Base-by-base conservation (phyloP, 2,888 invertebrate species). In the Lordiphosa andalusiaca region DNA sequence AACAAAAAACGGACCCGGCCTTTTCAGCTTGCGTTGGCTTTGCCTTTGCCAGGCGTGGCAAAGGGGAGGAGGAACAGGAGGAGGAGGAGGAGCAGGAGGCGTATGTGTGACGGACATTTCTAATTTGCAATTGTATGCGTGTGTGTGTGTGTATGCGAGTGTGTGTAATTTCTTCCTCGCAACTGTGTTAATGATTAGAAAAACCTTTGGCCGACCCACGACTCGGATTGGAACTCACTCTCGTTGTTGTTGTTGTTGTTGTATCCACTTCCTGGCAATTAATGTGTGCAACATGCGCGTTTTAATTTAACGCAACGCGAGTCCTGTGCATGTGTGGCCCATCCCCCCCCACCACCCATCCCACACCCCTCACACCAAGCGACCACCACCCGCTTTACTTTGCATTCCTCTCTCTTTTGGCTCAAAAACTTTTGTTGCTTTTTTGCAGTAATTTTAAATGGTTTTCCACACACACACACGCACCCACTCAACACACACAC, bases 101-200 rank as follows among this genome's bases (percentile, higher is more conserved):
- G 71, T 77, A 80, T 80, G 75, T 86, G 84, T 80, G 80, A 85
- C 84, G 86, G 87, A 86, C 86, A 85, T 85, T 87, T 87, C 85
- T 85, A 87, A 87, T 87, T 87, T 86, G 75, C 82, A 76, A 63
- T 49, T 61, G 67, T 61, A 40, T 67, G 37, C 39, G 49, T 40
- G 38, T 42, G 39, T 16, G 41, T 35, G 36, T 40, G 53, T 40
- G 52, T 46, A 40, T 36, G 21, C 46, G 46, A 42, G 61, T 49
- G 51, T 44, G 56, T 59, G 73, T 73, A 71, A 78, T 82, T 82
- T 74, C 71, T 63, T 63, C 48, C 69, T 70, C 69, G 71, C 72
- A 75, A 76, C 84, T 76, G 77, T 86, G 86, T 84, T 86, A 87
- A 87, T 87, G 86, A 87, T 86, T 87, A 86, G 84, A 86, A 82